Evolutionary conservation across 2,888 invertebrate species (phyloP).

Genomic region (Gari tellinella): DNA sequence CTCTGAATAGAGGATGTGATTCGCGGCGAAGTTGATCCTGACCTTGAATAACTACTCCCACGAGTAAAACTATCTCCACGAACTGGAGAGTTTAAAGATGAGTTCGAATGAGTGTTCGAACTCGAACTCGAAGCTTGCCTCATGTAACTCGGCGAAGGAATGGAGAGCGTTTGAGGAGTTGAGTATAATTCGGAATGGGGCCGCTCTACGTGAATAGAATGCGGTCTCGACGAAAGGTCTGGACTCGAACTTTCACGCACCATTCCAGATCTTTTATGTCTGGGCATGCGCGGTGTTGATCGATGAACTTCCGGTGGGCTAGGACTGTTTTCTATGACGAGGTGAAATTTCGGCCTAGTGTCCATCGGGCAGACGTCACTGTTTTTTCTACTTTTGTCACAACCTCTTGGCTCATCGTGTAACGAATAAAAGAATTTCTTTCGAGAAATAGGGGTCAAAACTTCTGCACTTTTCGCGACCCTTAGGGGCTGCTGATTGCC

Average conservation of each 20-base stretch:
- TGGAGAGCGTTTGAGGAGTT: constrained; percentile 73
- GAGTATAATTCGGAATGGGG: constrained; percentile 72
- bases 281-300: constrained; percentile 36
- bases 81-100: constrained; percentile 62
- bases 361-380: constrained; percentile 43
- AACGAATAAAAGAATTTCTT: constrained; percentile 63
- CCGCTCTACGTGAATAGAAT: constrained; percentile 65
- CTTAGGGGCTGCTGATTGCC: constrained; percentile 61
- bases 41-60: constrained; percentile 24
- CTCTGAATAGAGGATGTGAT: constrained; percentile 67
- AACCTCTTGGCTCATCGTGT: constrained; percentile 30
- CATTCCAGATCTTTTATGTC: constrained; percentile 62
- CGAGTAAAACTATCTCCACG: constrained; percentile 64
- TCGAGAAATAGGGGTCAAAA: constrained; percentile 63
- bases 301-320: constrained; percentile 59
- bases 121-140: constrained; percentile 48
- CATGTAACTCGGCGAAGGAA: constrained; percentile 70
- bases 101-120: constrained; percentile 33
- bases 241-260: constrained; percentile 68
- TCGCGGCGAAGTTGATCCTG: constrained; percentile 67
- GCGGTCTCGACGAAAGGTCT: constrained; percentile 61
- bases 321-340: constrained; percentile 62
- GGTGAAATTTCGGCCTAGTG: constrained; percentile 60
- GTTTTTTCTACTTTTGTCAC: constrained; percentile 38
- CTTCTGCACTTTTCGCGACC: constrained; percentile 70